phyloP scores from a whole-genome alignment of 2,797 vertebrate species.

The Macropus fuliginosus region DNA sequence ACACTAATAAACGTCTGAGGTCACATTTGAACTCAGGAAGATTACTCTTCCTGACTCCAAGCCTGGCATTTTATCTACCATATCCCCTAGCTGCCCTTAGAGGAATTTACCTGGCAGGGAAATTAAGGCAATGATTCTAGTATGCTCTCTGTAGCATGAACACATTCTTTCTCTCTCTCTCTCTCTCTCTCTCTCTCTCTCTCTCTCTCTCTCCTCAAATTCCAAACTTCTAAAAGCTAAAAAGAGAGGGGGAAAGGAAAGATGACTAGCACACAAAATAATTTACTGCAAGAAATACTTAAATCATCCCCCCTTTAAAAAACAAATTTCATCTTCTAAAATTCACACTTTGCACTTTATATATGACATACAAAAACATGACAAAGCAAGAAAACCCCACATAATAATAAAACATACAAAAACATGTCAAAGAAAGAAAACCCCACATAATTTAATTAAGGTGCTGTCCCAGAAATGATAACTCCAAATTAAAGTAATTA shows the following conservation, averaged over 20 bases:
- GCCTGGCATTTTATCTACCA: neutral
- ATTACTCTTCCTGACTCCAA: neutral
- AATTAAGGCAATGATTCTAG: neutral
- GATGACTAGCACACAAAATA: conserved; percentile 74
- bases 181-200: no score
- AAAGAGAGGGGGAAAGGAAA: neutral
- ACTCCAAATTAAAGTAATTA: conserved; percentile 24
- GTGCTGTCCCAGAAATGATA: conserved; percentile 45
- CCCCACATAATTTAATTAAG: conserved; percentile 41
- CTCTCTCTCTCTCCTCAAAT: no score
- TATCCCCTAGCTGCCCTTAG: neutral
- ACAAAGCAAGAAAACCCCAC: conserved; percentile 46
- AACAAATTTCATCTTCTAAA: conserved; percentile 38
- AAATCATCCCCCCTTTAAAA: conserved; percentile 47
- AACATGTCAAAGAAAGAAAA: conserved; percentile 55
- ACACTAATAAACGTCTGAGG: neutral
- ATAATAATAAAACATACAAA: conserved; percentile 48
- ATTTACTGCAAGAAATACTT: conserved; percentile 72
- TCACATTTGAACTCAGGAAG: neutral
- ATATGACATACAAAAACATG: conserved; percentile 61
- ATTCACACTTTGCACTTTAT: conserved; percentile 35
- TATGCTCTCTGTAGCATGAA: neutral
- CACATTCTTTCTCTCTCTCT: neutral
- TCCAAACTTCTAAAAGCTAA: neutral
- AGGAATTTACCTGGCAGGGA: neutral